These are phyloP conservation scores for Heliconius aoede DNA, from an alignment of 2,888 invertebrate species.

Conservation along the genomic window DNA sequence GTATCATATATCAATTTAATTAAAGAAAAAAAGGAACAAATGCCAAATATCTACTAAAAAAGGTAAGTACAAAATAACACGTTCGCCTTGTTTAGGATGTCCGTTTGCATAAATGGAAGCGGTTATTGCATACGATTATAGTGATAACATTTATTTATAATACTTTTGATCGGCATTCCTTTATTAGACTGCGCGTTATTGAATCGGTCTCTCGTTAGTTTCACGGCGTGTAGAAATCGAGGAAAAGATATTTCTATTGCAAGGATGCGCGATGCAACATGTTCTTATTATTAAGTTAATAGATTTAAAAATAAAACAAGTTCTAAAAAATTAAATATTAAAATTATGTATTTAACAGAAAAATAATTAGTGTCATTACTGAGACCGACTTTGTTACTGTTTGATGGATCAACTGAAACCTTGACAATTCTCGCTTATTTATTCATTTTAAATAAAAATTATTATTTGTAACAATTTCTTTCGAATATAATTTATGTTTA, in stretches of 20 bases:
- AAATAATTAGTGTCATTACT: too few species aligned
- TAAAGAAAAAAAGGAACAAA: neutral
- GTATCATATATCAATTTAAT: neutral
- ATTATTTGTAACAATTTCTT: neutral
- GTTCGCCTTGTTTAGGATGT: slow-evolving; percentile 32
- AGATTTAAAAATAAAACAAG: neutral
- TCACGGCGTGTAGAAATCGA: slow-evolving; percentile 71
- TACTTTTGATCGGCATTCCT: slow-evolving; percentile 38
- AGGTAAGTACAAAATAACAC: neutral
- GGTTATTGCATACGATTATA: slow-evolving; percentile 23
- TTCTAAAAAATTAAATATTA: neutral
- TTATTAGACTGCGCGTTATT: slow-evolving; percentile 42
- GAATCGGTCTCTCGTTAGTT: slow-evolving; percentile 49
- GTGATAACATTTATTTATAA: slow-evolving; percentile 40
- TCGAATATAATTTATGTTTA: neutral
- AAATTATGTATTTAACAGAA: neutral
- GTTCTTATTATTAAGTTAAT: neutral
- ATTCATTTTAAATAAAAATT: neutral
- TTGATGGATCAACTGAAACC: neutral
- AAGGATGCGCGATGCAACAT: slow-evolving; percentile 38
- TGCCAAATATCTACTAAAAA: slow-evolving; percentile 14
- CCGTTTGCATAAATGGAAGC: slow-evolving; percentile 30
- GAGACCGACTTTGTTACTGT: neutral
- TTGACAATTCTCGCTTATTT: neutral
- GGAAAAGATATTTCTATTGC: slow-evolving; percentile 59